phyloP scores from a whole-genome alignment of 2,113 vertebrate species.

The Pseudonaja textilis region DNA sequence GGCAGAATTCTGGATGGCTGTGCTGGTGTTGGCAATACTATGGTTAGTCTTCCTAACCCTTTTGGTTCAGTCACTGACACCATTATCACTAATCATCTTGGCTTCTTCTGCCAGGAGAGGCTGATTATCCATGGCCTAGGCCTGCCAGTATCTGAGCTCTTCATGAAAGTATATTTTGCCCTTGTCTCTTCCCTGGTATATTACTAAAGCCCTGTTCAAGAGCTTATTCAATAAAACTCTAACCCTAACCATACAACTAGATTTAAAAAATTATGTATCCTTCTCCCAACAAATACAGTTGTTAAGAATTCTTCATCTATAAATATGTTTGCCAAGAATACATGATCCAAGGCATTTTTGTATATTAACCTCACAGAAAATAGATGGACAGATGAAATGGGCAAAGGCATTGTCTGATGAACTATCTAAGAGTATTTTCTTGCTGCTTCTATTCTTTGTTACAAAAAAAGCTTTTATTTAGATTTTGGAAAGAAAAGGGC shows the following conservation, averaged over 20 bases:
- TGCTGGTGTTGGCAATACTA: background rate
- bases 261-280: background rate
- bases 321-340: background rate
- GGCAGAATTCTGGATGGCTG: background rate
- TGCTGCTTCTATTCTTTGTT: background rate
- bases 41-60: background rate
- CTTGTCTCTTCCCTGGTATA: background rate
- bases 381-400: background rate
- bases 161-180: background rate
- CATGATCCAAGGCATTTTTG: background rate
- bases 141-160: background rate
- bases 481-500: background rate
- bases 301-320: background rate
- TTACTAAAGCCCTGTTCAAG: background rate
- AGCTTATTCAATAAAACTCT: background rate
- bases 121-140: background rate
- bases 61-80: background rate
- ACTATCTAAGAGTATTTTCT: background rate
- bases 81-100: background rate
- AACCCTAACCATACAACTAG: background rate
- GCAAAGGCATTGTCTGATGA: too few species aligned
- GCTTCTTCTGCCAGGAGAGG: background rate
- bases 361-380: background rate
- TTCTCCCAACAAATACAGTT: background rate
- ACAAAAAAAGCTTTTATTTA: background rate